Evolutionary conservation across 1,140 invertebrate genomes (phyloP), one percentile per base, ranked within the genome.

Genomic region (Sinella curviseta): DNA sequence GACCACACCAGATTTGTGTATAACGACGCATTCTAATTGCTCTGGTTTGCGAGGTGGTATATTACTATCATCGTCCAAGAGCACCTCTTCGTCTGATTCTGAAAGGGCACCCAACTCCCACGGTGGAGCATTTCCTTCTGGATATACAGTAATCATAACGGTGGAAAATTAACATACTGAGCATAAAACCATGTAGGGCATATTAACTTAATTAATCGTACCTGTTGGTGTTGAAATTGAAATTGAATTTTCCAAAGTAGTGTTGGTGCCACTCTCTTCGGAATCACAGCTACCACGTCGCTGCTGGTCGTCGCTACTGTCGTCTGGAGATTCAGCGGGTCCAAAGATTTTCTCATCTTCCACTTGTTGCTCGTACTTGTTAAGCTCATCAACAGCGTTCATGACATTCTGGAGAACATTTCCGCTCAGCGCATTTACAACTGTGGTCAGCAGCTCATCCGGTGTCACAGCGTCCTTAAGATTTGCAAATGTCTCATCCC

Each of bases 311-410:
- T 65, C 57, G 14, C 65, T 33, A 24, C 26, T 33, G 3, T 70
- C 65, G 2, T 70, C 30, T 33, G 31, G 65, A 31, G 65, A 70
- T 33, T 70, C 65, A 2, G 3, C 31, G 3, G 28, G 4, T 30
- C 24, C 26, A 70, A 4, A 70, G 4, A 4, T 65, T 31, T 70
- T 2, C 34, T 67, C 77, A 17, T 36, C 31, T n/a, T 39, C 57
- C 35, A 74, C 33, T 74, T 36, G 3, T 70, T 81, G 35, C 48
- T 82, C 77, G 30, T 76, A 79, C 35, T 77, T 70, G 74, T 83
- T 78, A 0, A 82, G 76, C 30, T 83, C 80, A 30, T 80, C 81
- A 0, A 83, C 81, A 73, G 83, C 81, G 28, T 83, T 55, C 57
- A 83, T 65, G 24, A 83, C 81, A 16, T 81, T 67, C 1, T 77